Conservation (phyloP, 2,113 vertebrate species). For the Crotalus horridus region DNA sequence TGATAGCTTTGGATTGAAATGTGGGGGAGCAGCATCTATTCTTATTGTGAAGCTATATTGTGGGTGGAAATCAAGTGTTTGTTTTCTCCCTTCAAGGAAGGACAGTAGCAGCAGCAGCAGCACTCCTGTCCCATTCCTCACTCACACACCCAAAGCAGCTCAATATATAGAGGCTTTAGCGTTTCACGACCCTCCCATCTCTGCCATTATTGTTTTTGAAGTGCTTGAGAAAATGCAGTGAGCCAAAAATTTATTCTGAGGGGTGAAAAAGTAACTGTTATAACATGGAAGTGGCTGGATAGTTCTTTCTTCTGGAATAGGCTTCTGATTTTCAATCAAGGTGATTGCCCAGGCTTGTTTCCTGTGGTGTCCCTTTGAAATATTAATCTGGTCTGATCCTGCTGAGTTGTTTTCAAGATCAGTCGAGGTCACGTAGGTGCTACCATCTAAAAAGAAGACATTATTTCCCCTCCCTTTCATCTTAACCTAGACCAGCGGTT, state of each 20-base stretch:
- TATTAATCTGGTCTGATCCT: background rate
- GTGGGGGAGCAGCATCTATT: background rate
- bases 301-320: background rate
- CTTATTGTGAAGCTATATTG: background rate
- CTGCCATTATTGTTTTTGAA: background rate
- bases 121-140: background rate
- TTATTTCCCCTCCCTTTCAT: background rate
- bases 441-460: background rate
- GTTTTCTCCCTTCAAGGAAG: background rate
- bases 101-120: background rate
- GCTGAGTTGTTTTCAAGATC: background rate
- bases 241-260: background rate
- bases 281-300: background rate
- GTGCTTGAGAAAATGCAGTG: background rate
- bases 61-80: background rate
- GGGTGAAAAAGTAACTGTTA: background rate
- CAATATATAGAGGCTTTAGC: background rate
- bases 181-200: rapidly evolving
- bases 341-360: background rate
- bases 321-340: background rate
- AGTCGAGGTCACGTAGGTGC: background rate
- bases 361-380: background rate
- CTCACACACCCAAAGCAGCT: background rate
- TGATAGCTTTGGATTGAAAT: slow-evolving; percentile 1
- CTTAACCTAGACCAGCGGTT: background rate